Base-by-base conservation (phyloP, 2,797 vertebrate genomes). In the Gallirallus australis region DNA sequence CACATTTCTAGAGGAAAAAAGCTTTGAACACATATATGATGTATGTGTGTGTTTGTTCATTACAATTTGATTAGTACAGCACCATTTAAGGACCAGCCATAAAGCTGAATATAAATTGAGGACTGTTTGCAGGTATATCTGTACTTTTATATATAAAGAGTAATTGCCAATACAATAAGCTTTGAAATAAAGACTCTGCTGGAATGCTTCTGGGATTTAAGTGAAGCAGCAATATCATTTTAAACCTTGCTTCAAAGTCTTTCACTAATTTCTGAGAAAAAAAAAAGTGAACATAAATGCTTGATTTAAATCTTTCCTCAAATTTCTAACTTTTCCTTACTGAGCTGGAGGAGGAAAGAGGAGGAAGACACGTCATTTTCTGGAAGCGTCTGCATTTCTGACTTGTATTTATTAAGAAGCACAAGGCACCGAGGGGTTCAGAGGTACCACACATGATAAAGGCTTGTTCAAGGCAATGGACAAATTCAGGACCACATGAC, bases 21-120 rank as follows among this genome's bases (percentile, higher is more conserved):
- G 47, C 77, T 76, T 76, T 47, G 77, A 92, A 93, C 73, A 25
- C 23, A 78, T 84, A 90, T 48, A 84, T 27, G 28, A 66, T 69
- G 17, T 45, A 66, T 69, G 17, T 45, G 14, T 54, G 52, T 53
- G 31, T 80, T 82, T 94, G 75, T 60, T 76, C 73, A 77, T 93
- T 86, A 70, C 21, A 56, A 79, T 66, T 81, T 81, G 80, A 90
- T 95, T 97, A 93, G 71, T 42, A 63, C 50, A 81, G 47, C n/a
- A 54, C 50, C 60, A 27, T 92, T 77, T 76, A 89, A 91, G 63
- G 63, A 40, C 15, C 73, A 76, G 50, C 23, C 54, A 24, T 54
- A 40, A 61, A 8, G 25, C 15, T 81, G 63, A 82, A 56, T 60
- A 52, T 56, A 69, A 86, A 86, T 3, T n/a, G 50, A 75, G 73